A percentile compares a stretch with the other conserved stretches of the same genome.
Evolutionary conservation across 1,140 invertebrate genomes (phyloP).

Genomic region (Globodera rostochiensis): DNA sequence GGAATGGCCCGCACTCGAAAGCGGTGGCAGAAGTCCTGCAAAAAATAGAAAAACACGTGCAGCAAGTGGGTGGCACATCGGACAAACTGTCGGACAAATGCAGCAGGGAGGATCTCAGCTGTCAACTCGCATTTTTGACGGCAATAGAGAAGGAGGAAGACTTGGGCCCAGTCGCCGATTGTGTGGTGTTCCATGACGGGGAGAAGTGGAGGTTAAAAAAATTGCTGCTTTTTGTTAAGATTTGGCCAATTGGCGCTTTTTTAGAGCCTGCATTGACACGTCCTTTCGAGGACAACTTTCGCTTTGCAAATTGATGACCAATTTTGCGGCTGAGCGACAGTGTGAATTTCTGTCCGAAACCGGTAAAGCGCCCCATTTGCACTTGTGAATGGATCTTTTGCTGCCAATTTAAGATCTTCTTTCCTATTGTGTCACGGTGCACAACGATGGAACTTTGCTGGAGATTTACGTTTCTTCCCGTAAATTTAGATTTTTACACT

Average conservation of each 20-base stretch:
- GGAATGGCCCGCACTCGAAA: slow-evolving; percentile 81
- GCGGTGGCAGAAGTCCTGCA: slow-evolving; percentile 77
- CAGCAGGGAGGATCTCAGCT: slow-evolving; percentile 84
- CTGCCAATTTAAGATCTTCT: slow-evolving; percentile 73
- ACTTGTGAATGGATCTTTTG: slow-evolving; percentile 18
- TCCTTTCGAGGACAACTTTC: slow-evolving; percentile 80
- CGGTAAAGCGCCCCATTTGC: slow-evolving; percentile 36
- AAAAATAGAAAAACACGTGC: slow-evolving; percentile 73
- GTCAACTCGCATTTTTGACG: slow-evolving; percentile 80
- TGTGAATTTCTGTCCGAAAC: slow-evolving; percentile 76
- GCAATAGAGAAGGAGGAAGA: slow-evolving; percentile 82
- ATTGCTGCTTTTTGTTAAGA: slow-evolving; percentile 13
- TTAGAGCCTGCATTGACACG: slow-evolving; percentile 83
- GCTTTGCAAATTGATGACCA: slow-evolving; percentile 78
- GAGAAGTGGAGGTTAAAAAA: slow-evolving; percentile 74
- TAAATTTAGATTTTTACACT: slow-evolving; percentile 1
- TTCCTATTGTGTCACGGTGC: slow-evolving; percentile 87
- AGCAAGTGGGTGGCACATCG: slow-evolving; percentile 66
- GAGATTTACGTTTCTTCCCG: slow-evolving; percentile 80
- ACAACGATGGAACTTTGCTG: slow-evolving; percentile 85
- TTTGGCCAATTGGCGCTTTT: slow-evolving; percentile 48
- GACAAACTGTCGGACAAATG: slow-evolving; percentile 76
- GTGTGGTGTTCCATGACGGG: slow-evolving; percentile 87
- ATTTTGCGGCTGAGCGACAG: slow-evolving; percentile 81
- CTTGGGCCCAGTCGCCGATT: slow-evolving; percentile 85